Evolutionary conservation across 2,797 vertebrate genomes (phyloP).

Genomic region (Acomys russatus): DNA sequence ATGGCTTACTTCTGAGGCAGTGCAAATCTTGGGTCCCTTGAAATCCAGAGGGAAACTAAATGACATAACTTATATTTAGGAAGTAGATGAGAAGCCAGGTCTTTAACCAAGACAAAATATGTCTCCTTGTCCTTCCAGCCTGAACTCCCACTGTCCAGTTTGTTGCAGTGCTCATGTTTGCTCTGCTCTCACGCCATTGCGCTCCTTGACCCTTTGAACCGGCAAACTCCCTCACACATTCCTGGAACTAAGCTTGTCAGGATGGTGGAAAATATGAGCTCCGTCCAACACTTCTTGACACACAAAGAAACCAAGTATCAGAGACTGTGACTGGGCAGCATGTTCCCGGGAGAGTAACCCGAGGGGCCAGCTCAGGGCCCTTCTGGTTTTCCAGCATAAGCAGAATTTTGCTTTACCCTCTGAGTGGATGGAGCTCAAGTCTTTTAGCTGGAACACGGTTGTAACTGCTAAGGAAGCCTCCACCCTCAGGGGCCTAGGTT

Average conservation of each 20-base stretch:
- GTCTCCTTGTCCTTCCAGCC: not conserved
- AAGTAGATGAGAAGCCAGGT: slow-evolving; percentile 21
- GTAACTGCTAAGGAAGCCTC: slow-evolving; percentile 56
- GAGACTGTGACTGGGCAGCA: not conserved
- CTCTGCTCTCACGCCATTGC: not conserved
- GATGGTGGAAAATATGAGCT: slow-evolving; percentile 25
- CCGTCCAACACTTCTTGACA: not conserved
- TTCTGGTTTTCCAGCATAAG: not conserved
- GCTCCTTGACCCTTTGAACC: not conserved
- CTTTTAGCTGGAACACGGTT: slow-evolving; percentile 19
- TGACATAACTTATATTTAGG: slow-evolving; percentile 34
- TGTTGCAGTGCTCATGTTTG: not conserved
- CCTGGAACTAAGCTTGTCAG: slow-evolving; percentile 1
- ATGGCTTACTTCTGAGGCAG: slow-evolving; percentile 50
- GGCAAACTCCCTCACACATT: not conserved
- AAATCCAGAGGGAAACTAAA: slow-evolving; percentile 46
- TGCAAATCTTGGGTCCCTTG: slow-evolving; percentile 28
- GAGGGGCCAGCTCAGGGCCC: not conserved
- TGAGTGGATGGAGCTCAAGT: not conserved
- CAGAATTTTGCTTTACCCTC: not conserved
- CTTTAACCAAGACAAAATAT: not conserved
- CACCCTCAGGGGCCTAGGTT: not conserved
- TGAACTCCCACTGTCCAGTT: not conserved
- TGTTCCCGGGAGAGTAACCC: not conserved
- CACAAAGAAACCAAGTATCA: not conserved